Conservation (phyloP, 2,113 vertebrate genomes). For the Ophthalmolycus amberensis region DNA sequence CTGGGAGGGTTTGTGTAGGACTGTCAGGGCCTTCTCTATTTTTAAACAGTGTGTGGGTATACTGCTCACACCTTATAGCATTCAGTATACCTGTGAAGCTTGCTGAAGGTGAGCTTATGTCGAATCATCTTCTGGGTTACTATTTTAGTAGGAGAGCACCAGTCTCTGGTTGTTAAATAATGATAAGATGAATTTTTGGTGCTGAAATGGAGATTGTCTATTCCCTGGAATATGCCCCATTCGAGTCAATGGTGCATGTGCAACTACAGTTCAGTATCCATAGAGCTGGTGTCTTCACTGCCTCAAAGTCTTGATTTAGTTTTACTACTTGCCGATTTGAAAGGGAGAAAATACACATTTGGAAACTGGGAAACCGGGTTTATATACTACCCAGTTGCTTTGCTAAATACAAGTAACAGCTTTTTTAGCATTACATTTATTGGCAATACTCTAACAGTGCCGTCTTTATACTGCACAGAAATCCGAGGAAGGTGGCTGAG, state of each 20-base stretch:
- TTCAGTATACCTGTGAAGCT: conserved; percentile 62
- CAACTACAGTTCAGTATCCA: background rate
- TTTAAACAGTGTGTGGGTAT: conserved; percentile 77
- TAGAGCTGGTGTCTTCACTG: background rate
- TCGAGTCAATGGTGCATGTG: background rate
- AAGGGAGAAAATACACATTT: background rate
- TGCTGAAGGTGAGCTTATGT: conserved; percentile 36
- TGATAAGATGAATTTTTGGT: background rate
- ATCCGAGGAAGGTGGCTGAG: background rate
- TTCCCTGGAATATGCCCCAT: background rate
- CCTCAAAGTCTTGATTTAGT: background rate
- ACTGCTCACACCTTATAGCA: conserved; percentile 67
- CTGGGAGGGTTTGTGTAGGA: conserved; percentile 70
- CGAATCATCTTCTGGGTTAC: conserved; percentile 15
- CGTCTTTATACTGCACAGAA: background rate
- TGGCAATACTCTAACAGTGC: background rate
- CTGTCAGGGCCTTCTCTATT: conserved; percentile 70
- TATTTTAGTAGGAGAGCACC: conserved; percentile 13
- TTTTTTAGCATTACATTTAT: background rate
- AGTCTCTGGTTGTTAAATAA: conserved; percentile 25
- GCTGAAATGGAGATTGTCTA: conserved; percentile 17
- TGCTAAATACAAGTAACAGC: background rate
- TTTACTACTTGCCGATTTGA: background rate
- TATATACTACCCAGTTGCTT: background rate
- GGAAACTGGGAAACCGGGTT: background rate